phyloP scores from a whole-genome alignment of 1,140 invertebrate genomes.

The Cylas formicarius region DNA sequence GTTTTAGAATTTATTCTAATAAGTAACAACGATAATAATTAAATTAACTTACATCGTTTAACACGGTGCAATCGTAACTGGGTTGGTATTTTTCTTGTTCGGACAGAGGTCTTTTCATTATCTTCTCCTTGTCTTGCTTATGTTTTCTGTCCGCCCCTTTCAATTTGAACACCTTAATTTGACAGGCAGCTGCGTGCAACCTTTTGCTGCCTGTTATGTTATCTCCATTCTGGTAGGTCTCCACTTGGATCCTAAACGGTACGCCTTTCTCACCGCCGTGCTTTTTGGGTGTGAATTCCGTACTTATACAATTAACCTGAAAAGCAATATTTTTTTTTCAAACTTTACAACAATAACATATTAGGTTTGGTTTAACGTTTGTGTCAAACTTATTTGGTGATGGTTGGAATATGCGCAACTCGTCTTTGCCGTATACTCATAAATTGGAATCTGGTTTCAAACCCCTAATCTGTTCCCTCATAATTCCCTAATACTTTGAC shows the following conservation, averaged over 20 bases:
- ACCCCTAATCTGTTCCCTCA: no score
- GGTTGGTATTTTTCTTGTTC: constrained; percentile 94
- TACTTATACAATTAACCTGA: constrained; percentile 92
- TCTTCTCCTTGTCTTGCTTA: constrained; percentile 94
- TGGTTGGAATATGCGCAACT: no score
- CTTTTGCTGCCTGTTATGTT: constrained; percentile 44
- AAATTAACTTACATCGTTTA: constrained; percentile 65
- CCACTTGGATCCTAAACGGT: constrained; percentile 91
- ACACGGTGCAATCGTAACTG: constrained; percentile 90
- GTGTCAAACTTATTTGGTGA: no score
- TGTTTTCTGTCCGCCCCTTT: constrained; percentile 97
- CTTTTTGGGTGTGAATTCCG: constrained; percentile 96
- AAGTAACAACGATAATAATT: neutral
- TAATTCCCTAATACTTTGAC: no score
- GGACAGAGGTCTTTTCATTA: constrained; percentile 72
- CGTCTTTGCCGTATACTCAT: no score
- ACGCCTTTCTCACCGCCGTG: constrained; percentile 97
- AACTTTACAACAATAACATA: no score
- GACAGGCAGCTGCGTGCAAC: constrained; percentile 88
- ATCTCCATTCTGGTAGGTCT: constrained; percentile 61
- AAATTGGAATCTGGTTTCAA: no score
- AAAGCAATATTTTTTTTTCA: no score
- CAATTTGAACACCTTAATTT: constrained; percentile 87
- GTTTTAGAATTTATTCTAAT: neutral
- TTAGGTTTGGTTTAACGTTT: no score